Evolutionary conservation across 1,140 invertebrate genomes (phyloP), one percentile per base, ranked within the genome.

Genomic region (Eurytemora carolleeae): DNA sequence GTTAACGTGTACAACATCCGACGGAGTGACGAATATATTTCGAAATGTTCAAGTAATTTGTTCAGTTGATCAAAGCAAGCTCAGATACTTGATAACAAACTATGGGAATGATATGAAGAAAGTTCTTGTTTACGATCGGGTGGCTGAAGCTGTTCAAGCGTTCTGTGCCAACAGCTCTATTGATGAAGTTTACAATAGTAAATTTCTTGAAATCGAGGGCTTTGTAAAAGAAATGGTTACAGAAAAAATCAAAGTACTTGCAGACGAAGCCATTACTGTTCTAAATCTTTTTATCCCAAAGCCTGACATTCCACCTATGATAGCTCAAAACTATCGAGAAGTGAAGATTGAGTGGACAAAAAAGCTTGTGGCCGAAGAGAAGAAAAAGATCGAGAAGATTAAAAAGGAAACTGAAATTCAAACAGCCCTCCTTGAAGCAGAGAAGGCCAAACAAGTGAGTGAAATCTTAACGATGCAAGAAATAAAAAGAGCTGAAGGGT

Each of bases 91-190:
- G 56, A 24, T 57, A n/a, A 18, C n/a, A 3, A 18, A 18, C 7
- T 57, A 22, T 23, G 22, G 18, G 18, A 20, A 20, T 1, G 23
- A 57, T 3, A 20, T 57, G 56, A 57, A 57, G n/a, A 17, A 57
- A 2, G 24, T 57, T 21, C 22, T 57, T 2, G 24, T 57, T 57
- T 57, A 57, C 24, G 56, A 57, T 3, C 2, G 56, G 24, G 23
- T 57, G 3, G 24, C 18, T 22, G 56, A 57, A 23, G 56, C 56
- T 18, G 56, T 57, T 2, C 56, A 57, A 23, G 22, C n/a, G 3
- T 57, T 57, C n/a, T 57, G 56, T 23, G 56, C 56, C 3, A 57
- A 57, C 23, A 57, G 24, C 56, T 57, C 56, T 3, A 57, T 57
- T 24, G 56, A 57, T 23, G 56, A 57, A 23, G 56, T 57, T 20